Base-by-base conservation (phyloP, 2,888 invertebrate genomes). In the Caenorhabditis virilis region DNA sequence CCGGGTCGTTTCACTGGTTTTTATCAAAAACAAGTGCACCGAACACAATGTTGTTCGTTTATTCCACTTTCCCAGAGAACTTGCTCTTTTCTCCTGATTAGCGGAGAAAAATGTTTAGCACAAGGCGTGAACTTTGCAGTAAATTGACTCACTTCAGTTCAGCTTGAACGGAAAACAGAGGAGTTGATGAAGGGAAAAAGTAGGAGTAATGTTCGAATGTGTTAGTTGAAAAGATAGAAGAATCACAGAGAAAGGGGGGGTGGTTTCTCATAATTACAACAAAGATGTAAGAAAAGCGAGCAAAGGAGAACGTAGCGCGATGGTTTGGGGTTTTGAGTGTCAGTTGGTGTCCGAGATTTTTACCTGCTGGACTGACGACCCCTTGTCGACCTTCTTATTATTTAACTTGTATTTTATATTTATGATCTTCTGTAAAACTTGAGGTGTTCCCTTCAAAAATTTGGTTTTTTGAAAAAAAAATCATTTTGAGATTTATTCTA, bases 231-330 rank as follows among this genome's bases (percentile, higher is more conserved):
- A n/a, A n/a, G n/a, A n/a, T n/a, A n/a, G n/a, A n/a, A n/a, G n/a
- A n/a, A n/a, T n/a, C n/a, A n/a, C n/a, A n/a, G n/a, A n/a, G n/a
- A n/a, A n/a, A n/a, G n/a, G n/a, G 23, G 63, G 53, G 63, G 42
- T 58, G 58, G 53, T 58, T 56, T 43, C 63, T 63, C 63, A 63
- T 63, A 63, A 63, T 63, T 63, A 63, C 63, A 63, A 63, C 63
- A 57, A 46, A 47, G 25, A 42, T 7, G 20, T 11, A n/a, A 6
- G 23, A 9, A 42, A 42, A n/a, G 25, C 23, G n/a, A 36, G 36
- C 5, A 36, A 36, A 15, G 16, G 39, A 15, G 11, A 22, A 39
- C 15, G 42, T 23, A 20, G 16, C 20, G 38, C 15, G 38, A 38
- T 38, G n/a, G 16, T 18, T 36, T 36, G 4, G 18, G 20, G 7